Evolutionary conservation across 2,888 invertebrate genomes (phyloP).

Genomic region (Bellardia bayeri): DNA sequence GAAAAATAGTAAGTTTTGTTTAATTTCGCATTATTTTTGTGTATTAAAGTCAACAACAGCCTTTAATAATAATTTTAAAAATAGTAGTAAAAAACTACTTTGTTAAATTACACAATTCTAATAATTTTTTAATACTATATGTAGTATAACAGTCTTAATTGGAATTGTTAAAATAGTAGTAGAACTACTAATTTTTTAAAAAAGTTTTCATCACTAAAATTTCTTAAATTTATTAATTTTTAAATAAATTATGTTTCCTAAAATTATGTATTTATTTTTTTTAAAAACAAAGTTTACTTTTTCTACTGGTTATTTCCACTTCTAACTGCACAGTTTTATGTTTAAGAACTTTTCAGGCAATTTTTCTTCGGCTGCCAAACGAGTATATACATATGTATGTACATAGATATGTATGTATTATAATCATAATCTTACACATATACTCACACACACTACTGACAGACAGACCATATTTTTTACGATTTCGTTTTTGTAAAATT

Average conservation of each 20-base stretch:
- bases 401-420: neutral
- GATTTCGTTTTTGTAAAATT: conserved; percentile 6
- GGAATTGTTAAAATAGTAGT: too few relatives aligned
- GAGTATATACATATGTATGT: neutral
- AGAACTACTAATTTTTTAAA: too few relatives aligned
- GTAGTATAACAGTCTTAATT: too few relatives aligned
- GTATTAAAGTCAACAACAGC: too few relatives aligned
- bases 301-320: neutral
- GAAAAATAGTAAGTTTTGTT: too few relatives aligned
- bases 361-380: conserved; percentile 27
- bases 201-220: too few relatives aligned
- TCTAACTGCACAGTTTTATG: conserved; percentile 7
- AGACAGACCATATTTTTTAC: conserved; percentile 10
- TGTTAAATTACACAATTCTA: too few relatives aligned
- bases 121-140: too few relatives aligned
- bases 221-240: too few relatives aligned
- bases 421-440: conserved; percentile 1
- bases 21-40: too few relatives aligned
- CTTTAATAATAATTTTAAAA: too few relatives aligned
- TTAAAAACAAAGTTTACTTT: neutral
- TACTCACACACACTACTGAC: neutral
- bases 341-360: neutral
- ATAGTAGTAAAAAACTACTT: too few relatives aligned
- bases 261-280: neutral
- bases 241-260: neutral